Conservation (phyloP, 2,888 invertebrate genomes). For the Amiota mariae region DNA sequence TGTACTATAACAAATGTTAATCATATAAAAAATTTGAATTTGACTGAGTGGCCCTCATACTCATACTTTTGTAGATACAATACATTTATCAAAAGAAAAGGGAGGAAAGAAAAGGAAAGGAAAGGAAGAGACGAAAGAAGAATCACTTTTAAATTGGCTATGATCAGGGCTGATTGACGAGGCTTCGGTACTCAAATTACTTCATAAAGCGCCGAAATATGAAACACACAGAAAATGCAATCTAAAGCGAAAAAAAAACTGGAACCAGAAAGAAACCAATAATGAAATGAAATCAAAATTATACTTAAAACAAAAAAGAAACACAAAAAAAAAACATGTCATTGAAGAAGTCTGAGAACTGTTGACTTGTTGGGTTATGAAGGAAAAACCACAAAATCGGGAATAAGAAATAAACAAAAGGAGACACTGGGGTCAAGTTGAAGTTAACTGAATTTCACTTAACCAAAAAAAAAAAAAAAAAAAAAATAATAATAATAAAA, state of each 20-base stretch:
- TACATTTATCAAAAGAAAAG: not conserved
- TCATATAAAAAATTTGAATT: slow-evolving; percentile 30
- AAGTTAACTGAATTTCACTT: too few species aligned
- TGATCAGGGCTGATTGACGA: slow-evolving; percentile 15
- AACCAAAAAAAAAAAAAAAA: not conserved
- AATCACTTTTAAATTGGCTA: slow-evolving; percentile 25
- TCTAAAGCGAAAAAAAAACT: slow-evolving; percentile 1
- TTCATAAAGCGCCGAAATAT: not conserved
- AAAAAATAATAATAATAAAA: too few species aligned
- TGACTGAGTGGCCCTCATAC: slow-evolving; percentile 20
- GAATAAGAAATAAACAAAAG: not conserved
- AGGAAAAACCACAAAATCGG: not conserved
- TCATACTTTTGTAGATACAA: not conserved
- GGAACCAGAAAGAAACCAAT: slow-evolving; percentile 6
- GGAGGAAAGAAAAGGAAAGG: not conserved
- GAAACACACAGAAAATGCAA: slow-evolving; percentile 13
- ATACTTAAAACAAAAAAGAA: not conserved
- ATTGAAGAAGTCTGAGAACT: slow-evolving; percentile 14
- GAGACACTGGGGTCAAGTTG: not conserved
- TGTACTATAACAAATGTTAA: slow-evolving; percentile 1
- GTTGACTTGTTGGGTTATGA: not conserved
- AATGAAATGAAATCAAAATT: not conserved
- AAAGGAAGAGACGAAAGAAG: slow-evolving; percentile 1
- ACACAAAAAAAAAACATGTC: slow-evolving; percentile 7
- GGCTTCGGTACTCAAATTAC: slow-evolving; percentile 8